phyloP scores from a whole-genome alignment of 1,140 invertebrate species.

The Zaprionus camerounensis region DNA sequence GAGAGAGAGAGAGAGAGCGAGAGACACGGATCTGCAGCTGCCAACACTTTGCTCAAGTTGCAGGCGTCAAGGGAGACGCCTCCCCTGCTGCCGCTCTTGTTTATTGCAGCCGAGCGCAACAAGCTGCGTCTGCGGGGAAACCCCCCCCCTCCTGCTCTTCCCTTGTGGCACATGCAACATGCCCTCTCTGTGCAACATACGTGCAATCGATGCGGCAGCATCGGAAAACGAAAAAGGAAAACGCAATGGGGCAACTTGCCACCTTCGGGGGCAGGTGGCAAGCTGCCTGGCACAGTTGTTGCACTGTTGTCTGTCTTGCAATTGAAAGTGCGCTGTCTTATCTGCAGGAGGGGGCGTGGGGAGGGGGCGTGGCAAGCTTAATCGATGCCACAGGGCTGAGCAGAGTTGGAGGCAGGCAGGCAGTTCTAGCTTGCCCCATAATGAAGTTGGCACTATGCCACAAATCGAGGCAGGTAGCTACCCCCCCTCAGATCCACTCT shows the following conservation, averaged over 20 bases:
- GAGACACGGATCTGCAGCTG: constrained; percentile 41
- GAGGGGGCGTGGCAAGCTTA: constrained; percentile 39
- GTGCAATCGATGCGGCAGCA: constrained; percentile 65
- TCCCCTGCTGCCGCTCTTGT: constrained; percentile 41
- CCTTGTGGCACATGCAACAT: constrained; percentile 25
- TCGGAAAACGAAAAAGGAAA: constrained; percentile 48
- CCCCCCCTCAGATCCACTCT: background rate
- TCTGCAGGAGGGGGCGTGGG: constrained; percentile 32
- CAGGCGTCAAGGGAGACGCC: constrained; percentile 67
- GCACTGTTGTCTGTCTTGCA: constrained; percentile 59
- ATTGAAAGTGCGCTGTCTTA: constrained; percentile 68
- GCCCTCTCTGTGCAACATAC: constrained; percentile 30
- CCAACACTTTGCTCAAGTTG: constrained; percentile 70
- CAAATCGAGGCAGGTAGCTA: constrained; percentile 9
- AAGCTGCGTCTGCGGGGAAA: constrained; percentile 32
- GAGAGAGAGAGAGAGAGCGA: constrained; percentile 27
- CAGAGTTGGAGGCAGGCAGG: constrained; percentile 13
- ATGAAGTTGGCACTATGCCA: constrained; percentile 62
- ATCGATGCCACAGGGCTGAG: constrained; percentile 62
- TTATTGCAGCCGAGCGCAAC: constrained; percentile 62
- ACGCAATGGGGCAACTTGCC: constrained; percentile 2
- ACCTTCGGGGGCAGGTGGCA: background rate
- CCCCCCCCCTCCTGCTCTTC: background rate
- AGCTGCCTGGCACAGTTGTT: constrained; percentile 17
- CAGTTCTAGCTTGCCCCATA: constrained; percentile 39